Evolutionary conservation across 2,888 invertebrate species (phyloP), one percentile per base, ranked within the genome.

Genomic region (Epistrophe grossulariae): DNA sequence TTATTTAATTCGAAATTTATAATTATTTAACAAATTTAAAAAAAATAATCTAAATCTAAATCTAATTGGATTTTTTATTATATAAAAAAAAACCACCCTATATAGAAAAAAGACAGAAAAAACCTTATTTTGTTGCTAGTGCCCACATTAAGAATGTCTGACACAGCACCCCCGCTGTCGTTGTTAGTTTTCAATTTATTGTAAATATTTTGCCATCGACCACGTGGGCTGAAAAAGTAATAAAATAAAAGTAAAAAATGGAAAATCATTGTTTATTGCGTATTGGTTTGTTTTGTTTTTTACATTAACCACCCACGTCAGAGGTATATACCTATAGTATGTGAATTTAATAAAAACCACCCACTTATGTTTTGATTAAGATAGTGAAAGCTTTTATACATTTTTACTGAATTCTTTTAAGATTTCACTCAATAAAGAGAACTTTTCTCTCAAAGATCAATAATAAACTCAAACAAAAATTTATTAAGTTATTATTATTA

Each of bases 231-330:
- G 73, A 50, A 35, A 62, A 35, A 62, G 43, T 79, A 76, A 68
- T 79, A 60, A 40, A 48, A 35, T 28, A 28, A 66, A 72, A 74
- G 19, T n/a, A 73, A 68, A 78, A 76, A 66, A 70, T 70, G 82
- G 71, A 82, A 74, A 74, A 38, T 52, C 64, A 88, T 87, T 83
- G 82, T 73, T 85, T 87, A 88, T 84, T 79, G 70, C 66, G 76
- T 81, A 84, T 59, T 85, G 40, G 60, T 73, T 66, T 70, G 17
- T 24, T 78, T 71, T 13, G 4, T 48, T 68, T 74, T 52, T 55
- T 60, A 71, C 40, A 15, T 43, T 28, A 13, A 40, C 73, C 62
- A 73, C 72, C 66, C 35, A 68, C 70, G 43, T 40, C 55, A 59
- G n/a, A n/a, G n/a, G n/a, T 19, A 59, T 43, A 73, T 66, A 10